phyloP scores from a whole-genome alignment of 2,888 invertebrate genomes.

The Lissocephala sabroskyi region DNA sequence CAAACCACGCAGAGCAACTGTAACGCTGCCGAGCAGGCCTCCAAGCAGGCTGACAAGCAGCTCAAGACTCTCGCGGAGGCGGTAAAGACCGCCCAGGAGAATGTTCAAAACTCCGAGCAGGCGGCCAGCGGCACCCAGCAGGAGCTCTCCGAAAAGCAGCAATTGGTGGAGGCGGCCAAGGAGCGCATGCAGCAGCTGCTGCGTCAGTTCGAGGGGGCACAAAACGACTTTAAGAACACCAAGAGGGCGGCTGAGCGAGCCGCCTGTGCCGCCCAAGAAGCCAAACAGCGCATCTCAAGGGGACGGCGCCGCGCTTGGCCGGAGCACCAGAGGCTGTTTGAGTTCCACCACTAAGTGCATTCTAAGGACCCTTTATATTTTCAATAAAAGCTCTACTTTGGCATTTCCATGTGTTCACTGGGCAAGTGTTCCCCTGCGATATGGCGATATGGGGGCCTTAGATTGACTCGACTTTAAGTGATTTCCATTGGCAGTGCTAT shows the following conservation, averaged over 20 bases:
- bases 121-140: slow-evolving; percentile 77
- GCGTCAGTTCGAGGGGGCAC: slow-evolving; percentile 77
- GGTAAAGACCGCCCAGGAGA: slow-evolving; percentile 74
- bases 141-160: slow-evolving; percentile 79
- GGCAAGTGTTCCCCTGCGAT: too few relatives aligned
- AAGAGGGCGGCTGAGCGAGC: slow-evolving; percentile 81
- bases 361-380: too few relatives aligned
- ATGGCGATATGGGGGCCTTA: too few relatives aligned
- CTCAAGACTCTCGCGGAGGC: slow-evolving; percentile 73
- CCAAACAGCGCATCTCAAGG: slow-evolving; percentile 70
- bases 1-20: slow-evolving; percentile 78
- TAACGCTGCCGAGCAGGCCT: slow-evolving; percentile 77
- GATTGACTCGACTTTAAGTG: slow-evolving; percentile 6
- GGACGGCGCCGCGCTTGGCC: slow-evolving; percentile 23
- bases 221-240: slow-evolving; percentile 78
- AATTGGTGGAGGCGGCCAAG: slow-evolving; percentile 79
- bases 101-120: slow-evolving; percentile 77
- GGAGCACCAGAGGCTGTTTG: slow-evolving; percentile 12
- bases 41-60: slow-evolving; percentile 76
- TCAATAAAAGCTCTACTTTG: too few relatives aligned
- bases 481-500: slow-evolving; percentile 1
- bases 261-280: slow-evolving; percentile 79
- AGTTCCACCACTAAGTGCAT: too few relatives aligned
- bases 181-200: slow-evolving; percentile 78
- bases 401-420: too few relatives aligned